These are phyloP conservation scores for Willisornis vidua DNA, from an alignment of 2,113 vertebrate species.

Conservation along the genomic window DNA sequence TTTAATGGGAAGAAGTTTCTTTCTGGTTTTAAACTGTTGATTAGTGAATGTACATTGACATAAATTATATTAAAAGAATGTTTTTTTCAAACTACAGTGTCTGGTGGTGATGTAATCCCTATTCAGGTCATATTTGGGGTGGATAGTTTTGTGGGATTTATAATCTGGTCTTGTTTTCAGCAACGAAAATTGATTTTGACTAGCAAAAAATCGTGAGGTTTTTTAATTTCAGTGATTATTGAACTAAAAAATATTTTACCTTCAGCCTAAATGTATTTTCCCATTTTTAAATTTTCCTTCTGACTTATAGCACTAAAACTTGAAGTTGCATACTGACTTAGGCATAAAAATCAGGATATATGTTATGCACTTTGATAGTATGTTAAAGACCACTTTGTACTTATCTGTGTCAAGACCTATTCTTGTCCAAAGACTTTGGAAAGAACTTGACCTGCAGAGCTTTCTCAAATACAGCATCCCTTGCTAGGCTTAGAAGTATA, in stretches of 20 bases:
- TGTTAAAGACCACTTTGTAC: not conserved
- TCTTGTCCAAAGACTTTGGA: not conserved
- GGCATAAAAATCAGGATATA: not conserved
- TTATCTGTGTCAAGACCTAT: not conserved
- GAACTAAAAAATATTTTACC: not conserved
- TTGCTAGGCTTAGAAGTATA: not conserved
- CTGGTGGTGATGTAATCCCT: not conserved
- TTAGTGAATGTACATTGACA: not conserved
- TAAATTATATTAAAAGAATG: not conserved
- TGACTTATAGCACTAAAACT: not conserved
- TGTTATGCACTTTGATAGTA: not conserved
- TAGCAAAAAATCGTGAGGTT: not conserved
- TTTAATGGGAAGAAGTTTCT: not conserved
- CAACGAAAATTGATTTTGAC: not conserved
- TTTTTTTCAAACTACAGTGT: not conserved
- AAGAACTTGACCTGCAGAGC: not conserved
- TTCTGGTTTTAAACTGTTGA: not conserved
- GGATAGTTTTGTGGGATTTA: not conserved
- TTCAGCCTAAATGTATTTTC: not conserved
- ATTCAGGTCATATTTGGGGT: not conserved
- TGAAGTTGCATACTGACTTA: not conserved
- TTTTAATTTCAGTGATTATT: not conserved
- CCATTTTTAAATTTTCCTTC: not conserved
- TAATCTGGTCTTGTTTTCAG: not conserved
- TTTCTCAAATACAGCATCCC: not conserved